Base-by-base conservation (phyloP, 2,113 vertebrate species). In the Echinops telfairi region DNA sequence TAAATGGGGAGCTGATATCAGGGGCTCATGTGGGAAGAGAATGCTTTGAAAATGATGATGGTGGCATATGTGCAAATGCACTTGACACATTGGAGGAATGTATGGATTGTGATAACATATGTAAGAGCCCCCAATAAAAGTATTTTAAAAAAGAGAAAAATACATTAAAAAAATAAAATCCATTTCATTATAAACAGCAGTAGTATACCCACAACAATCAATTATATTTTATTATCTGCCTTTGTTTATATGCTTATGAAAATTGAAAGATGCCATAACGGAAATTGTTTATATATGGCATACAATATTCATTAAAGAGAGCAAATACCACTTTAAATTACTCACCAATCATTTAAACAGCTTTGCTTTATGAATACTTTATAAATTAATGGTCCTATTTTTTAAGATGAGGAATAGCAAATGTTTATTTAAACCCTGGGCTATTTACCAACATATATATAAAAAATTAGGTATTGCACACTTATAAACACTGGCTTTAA, bases 361-460 rank as follows among this genome's bases (percentile, higher is more conserved):
- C n/a, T 91, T 92, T 96, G 19, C 36, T 76, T 91, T 92, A 53
- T 95, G 83, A 95, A 95, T 96, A 83, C 33, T 97, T 91, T 76
- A 86, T 64, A 94, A 95, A 94, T 53, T n/a, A 53, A 7, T 84
- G 33, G 2, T 31, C 19, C 38, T 96, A 57, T 96, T 93, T 96
- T 88, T 93, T 93, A 70, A 76, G 88, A 85, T 96, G 36, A 79
- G 95, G 90, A 95, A 95, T 58, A 96, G 68, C 79, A 97, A 93
- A 94, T 93, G 70, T 78, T 94, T 97, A 64, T 77, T 93, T 93
- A 95, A 96, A 66, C 60, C 7, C 57, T 79, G 47, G 62, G 53
- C 20, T 86, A 77, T 95, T 97, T 95, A 97, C 68, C 19, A 78
- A 85, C 14, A 73, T 53, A 96, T 82, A 58, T 79, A 91, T 78